Percentiles rank a stretch among this genome's conserved stretches.
Evolutionary conservation across 2,113 vertebrate genomes (phyloP).

Genomic region (Suncus etruscus): DNA sequence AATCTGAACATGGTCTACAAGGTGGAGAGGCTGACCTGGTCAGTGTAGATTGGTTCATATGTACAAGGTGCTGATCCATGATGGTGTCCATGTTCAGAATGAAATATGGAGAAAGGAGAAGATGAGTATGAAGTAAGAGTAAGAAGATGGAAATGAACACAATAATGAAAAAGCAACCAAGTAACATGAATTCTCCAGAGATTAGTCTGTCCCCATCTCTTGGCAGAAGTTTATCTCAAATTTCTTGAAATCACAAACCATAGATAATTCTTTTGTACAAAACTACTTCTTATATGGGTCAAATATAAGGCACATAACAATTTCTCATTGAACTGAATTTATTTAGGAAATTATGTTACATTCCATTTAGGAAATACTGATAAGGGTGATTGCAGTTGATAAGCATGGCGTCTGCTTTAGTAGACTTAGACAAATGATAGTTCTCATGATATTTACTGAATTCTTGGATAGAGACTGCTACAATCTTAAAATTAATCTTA

Average conservation of each 20-base stretch:
- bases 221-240: background rate
- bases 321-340: background rate
- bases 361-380: background rate
- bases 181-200: background rate
- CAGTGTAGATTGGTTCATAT: background rate
- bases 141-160: background rate
- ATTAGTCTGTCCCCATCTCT: background rate
- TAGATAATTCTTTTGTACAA: constrained; percentile 8
- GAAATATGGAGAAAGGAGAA: background rate
- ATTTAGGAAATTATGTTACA: background rate
- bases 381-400: background rate
- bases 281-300: constrained; percentile 14
- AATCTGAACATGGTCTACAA: background rate
- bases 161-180: background rate
- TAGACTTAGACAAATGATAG: background rate
- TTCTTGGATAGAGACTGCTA: background rate
- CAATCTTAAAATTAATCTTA: background rate
- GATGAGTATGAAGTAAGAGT: background rate
- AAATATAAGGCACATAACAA: background rate
- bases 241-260: constrained; percentile 36
- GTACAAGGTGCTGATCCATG: background rate
- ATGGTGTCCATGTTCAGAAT: background rate
- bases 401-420: background rate
- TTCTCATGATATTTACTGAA: background rate
- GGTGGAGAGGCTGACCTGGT: background rate